A percentile compares a stretch with the other conserved stretches of the same genome.
These are phyloP conservation scores for Camelus dromedarius DNA, from an alignment of 2,113 vertebrate genomes.

Conservation along the genomic window DNA sequence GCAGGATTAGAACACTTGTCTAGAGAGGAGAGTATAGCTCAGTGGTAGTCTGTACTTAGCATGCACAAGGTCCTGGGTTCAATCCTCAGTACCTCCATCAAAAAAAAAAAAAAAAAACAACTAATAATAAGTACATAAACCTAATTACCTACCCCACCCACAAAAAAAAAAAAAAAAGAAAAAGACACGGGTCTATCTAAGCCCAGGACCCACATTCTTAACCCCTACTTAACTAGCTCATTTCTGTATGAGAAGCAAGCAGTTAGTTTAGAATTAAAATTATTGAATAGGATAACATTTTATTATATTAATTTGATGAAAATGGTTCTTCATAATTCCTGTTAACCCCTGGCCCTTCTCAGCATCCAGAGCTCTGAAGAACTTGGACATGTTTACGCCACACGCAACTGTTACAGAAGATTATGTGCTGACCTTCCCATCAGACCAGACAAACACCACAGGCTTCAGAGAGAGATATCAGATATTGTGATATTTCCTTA, in stretches of 20 bases:
- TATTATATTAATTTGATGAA: background rate
- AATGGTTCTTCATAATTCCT: background rate
- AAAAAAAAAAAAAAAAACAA: no score
- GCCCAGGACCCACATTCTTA: background rate
- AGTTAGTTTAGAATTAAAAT: conserved; percentile 45
- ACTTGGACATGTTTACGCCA: background rate
- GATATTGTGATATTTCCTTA: background rate
- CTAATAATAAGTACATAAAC: no score
- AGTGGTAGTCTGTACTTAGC: no score
- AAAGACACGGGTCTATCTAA: background rate
- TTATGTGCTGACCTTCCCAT: background rate
- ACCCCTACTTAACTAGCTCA: background rate
- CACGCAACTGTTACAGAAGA: background rate
- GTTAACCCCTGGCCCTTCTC: background rate
- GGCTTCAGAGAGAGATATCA: background rate
- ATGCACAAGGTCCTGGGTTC: no score
- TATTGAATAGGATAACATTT: background rate
- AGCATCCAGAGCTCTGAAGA: background rate
- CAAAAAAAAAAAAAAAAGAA: no score
- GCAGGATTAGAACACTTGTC: background rate
- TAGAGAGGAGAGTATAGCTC: background rate
- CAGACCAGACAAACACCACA: background rate
- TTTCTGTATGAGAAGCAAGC: conserved; percentile 2
- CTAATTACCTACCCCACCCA: no score
- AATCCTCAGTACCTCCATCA: no score